These are phyloP conservation scores for Brachionus rotundiformis DNA, from an alignment of 1,140 invertebrate species.

Conservation along the genomic window DNA sequence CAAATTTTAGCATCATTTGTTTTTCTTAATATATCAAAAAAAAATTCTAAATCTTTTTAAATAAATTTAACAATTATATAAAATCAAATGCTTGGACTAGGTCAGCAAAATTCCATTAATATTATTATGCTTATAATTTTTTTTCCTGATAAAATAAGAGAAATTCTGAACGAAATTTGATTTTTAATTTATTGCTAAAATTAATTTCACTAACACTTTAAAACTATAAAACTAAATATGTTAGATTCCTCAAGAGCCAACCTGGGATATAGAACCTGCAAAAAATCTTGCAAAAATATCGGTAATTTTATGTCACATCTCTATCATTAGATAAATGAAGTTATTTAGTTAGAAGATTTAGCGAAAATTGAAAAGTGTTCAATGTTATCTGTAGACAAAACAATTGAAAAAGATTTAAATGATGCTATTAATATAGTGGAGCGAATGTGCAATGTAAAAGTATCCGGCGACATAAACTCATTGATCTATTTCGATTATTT, in stretches of 20 bases:
- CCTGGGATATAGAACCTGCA: neutral
- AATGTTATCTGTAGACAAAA: slow-evolving; percentile 17
- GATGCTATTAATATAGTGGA: slow-evolving; percentile 32
- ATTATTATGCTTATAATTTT: no score
- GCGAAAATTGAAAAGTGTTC: slow-evolving; percentile 32
- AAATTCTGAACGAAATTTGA: no score
- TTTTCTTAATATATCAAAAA: no score
- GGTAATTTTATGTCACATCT: neutral
- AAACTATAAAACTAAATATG: no score
- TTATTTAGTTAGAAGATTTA: neutral
- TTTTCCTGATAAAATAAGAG: no score
- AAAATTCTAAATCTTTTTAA: no score
- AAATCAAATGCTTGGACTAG: no score
- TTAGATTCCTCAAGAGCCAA: slow-evolving; percentile 21
- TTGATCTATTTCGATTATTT: slow-evolving; percentile 23
- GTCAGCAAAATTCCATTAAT: no score
- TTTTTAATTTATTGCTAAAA: no score
- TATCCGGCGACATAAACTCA: neutral
- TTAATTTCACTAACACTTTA: no score
- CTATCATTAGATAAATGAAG: neutral
- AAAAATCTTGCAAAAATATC: slow-evolving; percentile 4
- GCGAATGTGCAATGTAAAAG: slow-evolving; percentile 5
- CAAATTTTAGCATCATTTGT: no score
- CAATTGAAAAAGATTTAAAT: slow-evolving; percentile 16
- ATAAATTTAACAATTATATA: no score